These are phyloP conservation scores for Cryptophagus acutangulus DNA, from an alignment of 2,888 invertebrate species.

Conservation along the genomic window DNA sequence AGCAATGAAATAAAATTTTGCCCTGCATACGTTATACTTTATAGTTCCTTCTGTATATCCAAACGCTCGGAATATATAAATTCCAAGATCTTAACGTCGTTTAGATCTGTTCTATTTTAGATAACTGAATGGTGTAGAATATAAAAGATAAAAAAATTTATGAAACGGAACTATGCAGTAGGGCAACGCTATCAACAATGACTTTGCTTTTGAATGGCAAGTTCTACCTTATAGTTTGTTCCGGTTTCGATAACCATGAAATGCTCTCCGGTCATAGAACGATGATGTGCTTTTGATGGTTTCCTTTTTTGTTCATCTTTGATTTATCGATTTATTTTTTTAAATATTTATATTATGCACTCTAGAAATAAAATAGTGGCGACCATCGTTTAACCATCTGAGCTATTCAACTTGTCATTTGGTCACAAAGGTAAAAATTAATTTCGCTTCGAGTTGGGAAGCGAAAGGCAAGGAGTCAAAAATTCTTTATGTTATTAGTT, in stretches of 20 bases:
- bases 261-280: constrained; percentile 1
- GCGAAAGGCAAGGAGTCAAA: background rate
- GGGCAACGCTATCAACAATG: constrained; percentile 6
- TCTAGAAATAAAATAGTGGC: too few relatives aligned
- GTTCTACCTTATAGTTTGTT: background rate
- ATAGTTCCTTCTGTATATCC: too few relatives aligned
- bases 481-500: constrained; percentile 8
- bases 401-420: background rate
- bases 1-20: too few relatives aligned
- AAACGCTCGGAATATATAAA: too few relatives aligned
- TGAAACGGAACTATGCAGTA: constrained; percentile 3
- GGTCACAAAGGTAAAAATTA: background rate
- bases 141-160: constrained; percentile 8
- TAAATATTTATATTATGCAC: background rate
- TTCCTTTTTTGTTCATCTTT: constrained; percentile 6
- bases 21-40: too few relatives aligned
- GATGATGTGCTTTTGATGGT: constrained; percentile 5
- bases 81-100: too few relatives aligned
- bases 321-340: constrained; percentile 7
- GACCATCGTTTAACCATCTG: background rate
- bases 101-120: too few relatives aligned
- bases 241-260: constrained; percentile 4
- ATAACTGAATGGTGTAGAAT: too few relatives aligned
- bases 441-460: background rate
- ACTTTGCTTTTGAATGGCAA: constrained; percentile 3